Evolutionary conservation across 2,888 invertebrate genomes (phyloP), one percentile per base, ranked within the genome.

Genomic region (Brachynemurus nebulosus): DNA sequence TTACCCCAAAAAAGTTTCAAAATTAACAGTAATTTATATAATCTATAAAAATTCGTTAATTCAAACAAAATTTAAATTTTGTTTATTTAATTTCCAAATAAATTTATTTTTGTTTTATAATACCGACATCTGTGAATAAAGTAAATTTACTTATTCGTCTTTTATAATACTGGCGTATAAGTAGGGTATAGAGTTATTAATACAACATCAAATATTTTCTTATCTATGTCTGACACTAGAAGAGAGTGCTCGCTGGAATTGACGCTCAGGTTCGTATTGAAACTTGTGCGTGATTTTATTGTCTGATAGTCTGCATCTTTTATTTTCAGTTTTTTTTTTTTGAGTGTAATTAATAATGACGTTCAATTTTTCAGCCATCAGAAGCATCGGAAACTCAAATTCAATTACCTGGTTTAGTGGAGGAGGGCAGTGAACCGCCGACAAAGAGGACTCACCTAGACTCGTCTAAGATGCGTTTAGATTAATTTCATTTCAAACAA

Each of bases 301-400:
- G n/a, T n/a, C n/a, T n/a, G n/a, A n/a, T n/a, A n/a, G n/a, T n/a
- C n/a, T n/a, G 12, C 12, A 12, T 33, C 7, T 17, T 19, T 16
- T 47, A 40, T 12, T 45, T 42, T 38, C 39, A 25, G 12, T 37
- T 25, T 30, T 27, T 44, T 59, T 61, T n/a, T n/a, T n/a, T n/a
- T n/a, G n/a, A n/a, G n/a, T n/a, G n/a, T n/a, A n/a, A n/a, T n/a
- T n/a, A n/a, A n/a, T n/a, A n/a, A n/a, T n/a, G n/a, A n/a, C n/a
- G n/a, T n/a, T n/a, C n/a, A n/a, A n/a, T n/a, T n/a, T n/a, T n/a
- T 2, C 68, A 83, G 82, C 83, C 83, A 11, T 80, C 81, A 6
- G 81, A 82, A 67, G 83, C 83, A n/a, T 78, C 81, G 3, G 82
- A 83, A 55, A 83, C 84, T 14, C 79, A 81, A 62, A 82, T 84